Evolutionary conservation across 2,797 vertebrate species (phyloP).

Genomic region (Emydoidea blandingii): DNA sequence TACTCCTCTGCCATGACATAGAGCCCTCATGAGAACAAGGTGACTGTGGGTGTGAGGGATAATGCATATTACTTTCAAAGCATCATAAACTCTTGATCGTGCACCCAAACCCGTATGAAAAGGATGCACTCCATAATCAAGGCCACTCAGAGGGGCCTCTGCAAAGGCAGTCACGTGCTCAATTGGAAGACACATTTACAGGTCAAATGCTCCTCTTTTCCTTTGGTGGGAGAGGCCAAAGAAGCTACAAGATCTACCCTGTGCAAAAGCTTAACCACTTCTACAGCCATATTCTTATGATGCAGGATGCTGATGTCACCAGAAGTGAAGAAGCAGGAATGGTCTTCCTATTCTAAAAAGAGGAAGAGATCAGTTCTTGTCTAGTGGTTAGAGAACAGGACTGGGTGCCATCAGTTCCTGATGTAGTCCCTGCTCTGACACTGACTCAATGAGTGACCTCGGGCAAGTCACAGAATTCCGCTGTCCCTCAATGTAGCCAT

Average conservation of each 20-base stretch:
- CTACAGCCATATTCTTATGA: background rate
- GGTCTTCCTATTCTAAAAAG: background rate
- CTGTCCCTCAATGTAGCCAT: background rate
- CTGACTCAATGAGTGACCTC: background rate
- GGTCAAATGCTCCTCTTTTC: fast-evolving
- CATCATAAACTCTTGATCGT: background rate
- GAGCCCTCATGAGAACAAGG: background rate
- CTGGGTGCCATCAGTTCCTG: background rate
- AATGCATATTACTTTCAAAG: background rate
- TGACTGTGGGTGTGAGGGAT: background rate
- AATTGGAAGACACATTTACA: background rate
- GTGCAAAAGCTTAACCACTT: background rate
- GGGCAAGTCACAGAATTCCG: background rate
- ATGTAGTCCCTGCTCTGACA: background rate
- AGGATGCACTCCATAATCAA: background rate
- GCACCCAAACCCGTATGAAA: background rate
- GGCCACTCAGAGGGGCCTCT: fast-evolving
- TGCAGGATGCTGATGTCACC: background rate
- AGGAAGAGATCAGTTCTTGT: background rate
- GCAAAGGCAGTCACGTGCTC: background rate
- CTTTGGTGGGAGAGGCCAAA: background rate
- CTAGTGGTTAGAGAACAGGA: background rate
- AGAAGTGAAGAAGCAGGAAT: conserved; percentile 15
- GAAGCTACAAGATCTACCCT: background rate
- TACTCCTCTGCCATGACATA: background rate